Base-by-base conservation (phyloP, 2,113 vertebrate genomes). In the Peucedramus taeniatus region DNA sequence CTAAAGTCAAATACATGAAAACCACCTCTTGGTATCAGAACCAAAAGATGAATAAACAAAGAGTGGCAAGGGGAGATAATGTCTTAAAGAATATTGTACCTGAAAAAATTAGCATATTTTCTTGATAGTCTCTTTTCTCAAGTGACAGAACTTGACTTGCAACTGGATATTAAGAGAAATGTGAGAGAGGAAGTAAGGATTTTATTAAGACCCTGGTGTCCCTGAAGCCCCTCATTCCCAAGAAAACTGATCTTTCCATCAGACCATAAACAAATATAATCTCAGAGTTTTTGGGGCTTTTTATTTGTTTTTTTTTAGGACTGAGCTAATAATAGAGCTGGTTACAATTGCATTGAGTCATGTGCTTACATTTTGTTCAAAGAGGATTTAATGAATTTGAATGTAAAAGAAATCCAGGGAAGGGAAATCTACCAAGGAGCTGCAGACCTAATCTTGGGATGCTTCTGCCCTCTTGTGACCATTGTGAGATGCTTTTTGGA, bases 401-500 rank as follows among this genome's bases (percentile, higher is more conserved):
- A 37, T 0, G 5, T 28, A 16, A 40, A 76, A 51, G 9, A 20
- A 70, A 64, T 9, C 33, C 44, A 26, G 9, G 30, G 12, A 33
- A 27, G 18, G 12, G 21, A 59, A 45, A 74, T 10, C 2, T 15
- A 1, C 15, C 19, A 1, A 10, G 4, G 31, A 28, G 54, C 45
- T 39, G n/a, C 82, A 64, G 53, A 27, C 4, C 15, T 47, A 65
- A 59, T 74, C 39, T 30, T 89, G 37, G 91, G 63, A 50, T 89
- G 63, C 88, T 95, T 83, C 94, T 96, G 96, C 95, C 96, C 95
- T 65, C 97, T 89, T 66, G 91, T 64, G 97, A 76, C 45, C 18
- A 13, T 14, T 22, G 9, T 5, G 10, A 26, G 39, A 16, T 6
- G 19, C 33, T 77, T 18, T 37, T 65, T 37, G 54, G n/a, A 26